Conservation (phyloP, 2,113 vertebrate genomes). For the Silurus meridionalis region DNA sequence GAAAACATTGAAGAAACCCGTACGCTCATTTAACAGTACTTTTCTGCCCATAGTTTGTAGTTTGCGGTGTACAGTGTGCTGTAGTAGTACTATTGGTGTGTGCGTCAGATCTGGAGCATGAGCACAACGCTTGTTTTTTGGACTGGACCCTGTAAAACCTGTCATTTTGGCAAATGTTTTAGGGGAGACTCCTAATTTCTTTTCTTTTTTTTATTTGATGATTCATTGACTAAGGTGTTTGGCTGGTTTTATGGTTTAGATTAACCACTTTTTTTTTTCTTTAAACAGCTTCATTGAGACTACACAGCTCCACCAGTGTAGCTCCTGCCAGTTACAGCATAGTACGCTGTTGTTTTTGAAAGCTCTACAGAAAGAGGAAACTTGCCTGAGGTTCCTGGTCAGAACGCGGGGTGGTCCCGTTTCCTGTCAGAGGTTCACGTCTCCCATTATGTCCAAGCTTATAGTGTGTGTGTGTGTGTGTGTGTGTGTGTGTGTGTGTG, state of each 20-base stretch:
- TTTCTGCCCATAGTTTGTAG: not conserved
- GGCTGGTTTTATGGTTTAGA: not conserved
- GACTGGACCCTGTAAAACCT: not conserved
- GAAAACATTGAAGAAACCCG: slow-evolving; percentile 44
- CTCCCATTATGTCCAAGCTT: slow-evolving; percentile 34
- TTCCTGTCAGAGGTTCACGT: slow-evolving; percentile 49
- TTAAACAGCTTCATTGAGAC: not conserved
- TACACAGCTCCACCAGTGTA: not conserved
- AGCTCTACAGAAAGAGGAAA: slow-evolving; percentile 52
- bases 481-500: slow-evolving; percentile 5
- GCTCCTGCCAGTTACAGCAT: not conserved
- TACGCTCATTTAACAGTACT: slow-evolving; percentile 4
- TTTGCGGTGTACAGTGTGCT: not conserved
- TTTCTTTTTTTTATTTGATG: not conserved
- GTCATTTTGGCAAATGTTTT: not conserved
- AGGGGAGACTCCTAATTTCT: not conserved
- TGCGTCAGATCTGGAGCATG: not conserved
- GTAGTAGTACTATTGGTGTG: not conserved
- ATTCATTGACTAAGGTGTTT: not conserved
- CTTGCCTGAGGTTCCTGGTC: slow-evolving; percentile 51
- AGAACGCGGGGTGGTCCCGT: slow-evolving; percentile 53
- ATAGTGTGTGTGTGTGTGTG: slow-evolving; percentile 15
- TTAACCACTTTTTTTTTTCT: not conserved
- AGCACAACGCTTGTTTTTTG: not conserved
- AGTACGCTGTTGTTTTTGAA: slow-evolving; percentile 46